These are phyloP conservation scores for Ictidomys tridecemlineatus DNA, from an alignment of 2,113 vertebrate species.

Conservation along the genomic window DNA sequence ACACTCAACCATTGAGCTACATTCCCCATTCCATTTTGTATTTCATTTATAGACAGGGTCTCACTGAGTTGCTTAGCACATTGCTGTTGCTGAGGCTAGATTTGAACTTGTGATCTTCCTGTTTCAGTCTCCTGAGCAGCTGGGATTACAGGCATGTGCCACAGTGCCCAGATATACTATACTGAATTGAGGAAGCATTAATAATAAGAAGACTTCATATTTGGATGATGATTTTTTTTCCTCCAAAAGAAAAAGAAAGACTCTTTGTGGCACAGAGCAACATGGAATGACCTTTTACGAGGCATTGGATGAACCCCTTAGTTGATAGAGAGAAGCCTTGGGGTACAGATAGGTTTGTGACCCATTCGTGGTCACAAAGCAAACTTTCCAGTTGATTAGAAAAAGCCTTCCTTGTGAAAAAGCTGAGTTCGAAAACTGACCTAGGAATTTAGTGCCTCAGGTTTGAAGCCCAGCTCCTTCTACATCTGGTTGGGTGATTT, in stretches of 20 bases:
- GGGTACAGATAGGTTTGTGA: neutral
- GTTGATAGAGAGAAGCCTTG: neutral
- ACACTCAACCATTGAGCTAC: no score
- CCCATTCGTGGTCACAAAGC: neutral
- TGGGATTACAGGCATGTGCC: no score
- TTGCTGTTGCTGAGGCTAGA: no score
- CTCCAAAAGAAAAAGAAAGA: neutral
- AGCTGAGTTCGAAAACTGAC: neutral
- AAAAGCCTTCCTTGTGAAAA: neutral
- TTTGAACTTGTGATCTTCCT: no score
- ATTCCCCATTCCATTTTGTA: no score
- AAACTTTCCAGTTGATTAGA: neutral
- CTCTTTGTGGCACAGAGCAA: neutral
- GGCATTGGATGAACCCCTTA: neutral
- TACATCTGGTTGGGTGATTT: neutral
- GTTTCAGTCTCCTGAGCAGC: no score
- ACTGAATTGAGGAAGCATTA: neutral
- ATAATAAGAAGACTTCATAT: constrained; percentile 40
- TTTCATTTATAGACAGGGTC: no score
- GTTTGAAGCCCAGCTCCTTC: neutral
- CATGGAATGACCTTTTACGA: neutral
- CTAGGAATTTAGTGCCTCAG: neutral
- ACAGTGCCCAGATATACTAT: no score
- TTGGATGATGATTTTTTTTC: neutral
- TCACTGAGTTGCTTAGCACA: no score